Evolutionary conservation across 2,888 invertebrate genomes (phyloP).

Genomic region (Bruchidius siliquastri): DNA sequence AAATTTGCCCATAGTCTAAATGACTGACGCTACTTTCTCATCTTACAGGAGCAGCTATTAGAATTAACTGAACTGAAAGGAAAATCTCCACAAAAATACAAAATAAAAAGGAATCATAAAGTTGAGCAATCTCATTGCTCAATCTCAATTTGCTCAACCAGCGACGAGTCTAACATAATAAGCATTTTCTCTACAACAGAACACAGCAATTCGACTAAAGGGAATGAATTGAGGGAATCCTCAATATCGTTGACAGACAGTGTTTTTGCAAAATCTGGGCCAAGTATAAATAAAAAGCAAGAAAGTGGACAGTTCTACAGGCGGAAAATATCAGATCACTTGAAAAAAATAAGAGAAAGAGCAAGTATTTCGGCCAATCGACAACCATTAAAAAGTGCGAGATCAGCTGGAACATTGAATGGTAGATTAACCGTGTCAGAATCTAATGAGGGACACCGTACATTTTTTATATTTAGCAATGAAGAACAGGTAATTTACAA

Average conservation of each 20-base stretch:
- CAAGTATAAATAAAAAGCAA: not conserved
- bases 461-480: not conserved
- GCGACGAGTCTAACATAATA: constrained; percentile 17
- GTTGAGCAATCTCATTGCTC: constrained; percentile 12
- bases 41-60: constrained; percentile 27
- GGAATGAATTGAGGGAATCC: constrained; percentile 6
- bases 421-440: not conserved
- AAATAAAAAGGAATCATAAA: constrained; percentile 15
- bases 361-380: constrained; percentile 33
- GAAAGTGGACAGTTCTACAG: constrained; percentile 28
- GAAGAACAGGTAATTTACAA: not conserved
- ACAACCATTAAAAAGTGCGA: constrained; percentile 17
- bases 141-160: constrained; percentile 6
- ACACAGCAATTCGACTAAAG: constrained; percentile 10
- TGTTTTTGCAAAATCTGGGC: not conserved
- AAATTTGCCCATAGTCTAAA: too few relatives aligned
- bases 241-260: constrained; percentile 15
- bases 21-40: not conserved
- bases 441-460: not conserved
- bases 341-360: constrained; percentile 40
- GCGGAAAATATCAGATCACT: constrained; percentile 43
- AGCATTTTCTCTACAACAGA: constrained; percentile 23
- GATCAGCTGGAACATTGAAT: not conserved
- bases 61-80: constrained; percentile 22
- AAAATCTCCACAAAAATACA: constrained; percentile 18